Evolutionary conservation across 2,113 vertebrate species (phyloP).

Genomic region (Rattus rattus): DNA sequence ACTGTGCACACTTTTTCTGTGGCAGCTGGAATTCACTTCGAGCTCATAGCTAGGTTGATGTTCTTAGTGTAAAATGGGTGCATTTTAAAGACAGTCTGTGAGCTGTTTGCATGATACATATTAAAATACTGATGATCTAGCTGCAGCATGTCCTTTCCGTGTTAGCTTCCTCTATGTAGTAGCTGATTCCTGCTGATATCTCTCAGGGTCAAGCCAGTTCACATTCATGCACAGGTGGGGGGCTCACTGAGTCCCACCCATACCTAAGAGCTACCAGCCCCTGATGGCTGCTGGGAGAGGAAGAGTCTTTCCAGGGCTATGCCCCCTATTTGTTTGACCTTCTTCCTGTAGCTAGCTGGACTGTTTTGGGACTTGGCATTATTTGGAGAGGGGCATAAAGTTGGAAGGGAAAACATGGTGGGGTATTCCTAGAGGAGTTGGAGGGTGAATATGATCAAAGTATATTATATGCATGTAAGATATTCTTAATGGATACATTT

Average conservation of each 20-base stretch:
- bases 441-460: not conserved
- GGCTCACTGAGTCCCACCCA: not conserved
- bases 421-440: not conserved
- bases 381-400: not conserved
- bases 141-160: not conserved
- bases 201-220: not conserved
- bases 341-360: not conserved
- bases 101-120: not conserved
- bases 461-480: too few species aligned
- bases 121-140: not conserved
- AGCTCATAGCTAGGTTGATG: not conserved
- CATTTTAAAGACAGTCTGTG: not conserved
- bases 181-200: too few species aligned
- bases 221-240: not conserved
- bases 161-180: not conserved
- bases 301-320: not conserved
- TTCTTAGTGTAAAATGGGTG: not conserved
- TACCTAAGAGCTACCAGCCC: not conserved
- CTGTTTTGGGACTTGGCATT: not conserved
- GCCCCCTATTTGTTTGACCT: not conserved
- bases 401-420: not conserved
- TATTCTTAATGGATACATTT: not conserved
- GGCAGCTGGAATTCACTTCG: constrained; percentile 2
- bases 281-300: not conserved
- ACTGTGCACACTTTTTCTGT: not conserved